Conservation (phyloP, 2,888 invertebrate species). For the Heterodera filipjevi region DNA sequence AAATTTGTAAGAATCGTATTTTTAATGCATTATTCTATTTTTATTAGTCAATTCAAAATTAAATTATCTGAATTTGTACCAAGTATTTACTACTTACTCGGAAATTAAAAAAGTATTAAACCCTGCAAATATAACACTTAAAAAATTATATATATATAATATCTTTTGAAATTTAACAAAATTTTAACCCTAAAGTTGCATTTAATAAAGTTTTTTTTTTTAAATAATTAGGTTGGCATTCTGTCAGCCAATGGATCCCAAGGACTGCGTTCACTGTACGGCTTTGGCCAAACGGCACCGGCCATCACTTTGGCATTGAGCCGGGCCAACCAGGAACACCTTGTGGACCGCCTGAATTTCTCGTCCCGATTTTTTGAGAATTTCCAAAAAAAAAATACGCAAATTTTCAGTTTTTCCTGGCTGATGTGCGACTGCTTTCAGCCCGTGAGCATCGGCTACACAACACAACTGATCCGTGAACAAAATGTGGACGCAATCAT, state of each 20-base stretch:
- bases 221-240: slow-evolving; percentile 30
- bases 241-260: slow-evolving; percentile 36
- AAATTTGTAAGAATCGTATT: too few species aligned
- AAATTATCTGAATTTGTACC: too few species aligned
- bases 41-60: too few species aligned
- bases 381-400: not conserved
- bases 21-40: too few species aligned
- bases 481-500: slow-evolving; percentile 47
- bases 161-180: too few species aligned
- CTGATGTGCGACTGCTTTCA: slow-evolving; percentile 8
- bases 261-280: slow-evolving; percentile 37
- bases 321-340: slow-evolving; percentile 36
- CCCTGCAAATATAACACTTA: too few species aligned
- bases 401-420: slow-evolving; percentile 17
- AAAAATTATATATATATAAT: too few species aligned
- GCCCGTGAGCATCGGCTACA: slow-evolving; percentile 42
- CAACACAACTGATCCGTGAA: slow-evolving; percentile 37
- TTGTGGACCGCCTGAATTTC: slow-evolving; percentile 40
- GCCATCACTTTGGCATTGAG: slow-evolving; percentile 43
- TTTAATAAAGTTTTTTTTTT: too few species aligned
- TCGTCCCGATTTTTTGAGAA: slow-evolving; percentile 23
- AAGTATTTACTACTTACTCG: too few species aligned
- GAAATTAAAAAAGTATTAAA: too few species aligned
- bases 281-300: slow-evolving; percentile 47
- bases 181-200: not conserved